Evolutionary conservation across 2,113 vertebrate genomes (phyloP).

Genomic region (Hydropotes inermis): DNA sequence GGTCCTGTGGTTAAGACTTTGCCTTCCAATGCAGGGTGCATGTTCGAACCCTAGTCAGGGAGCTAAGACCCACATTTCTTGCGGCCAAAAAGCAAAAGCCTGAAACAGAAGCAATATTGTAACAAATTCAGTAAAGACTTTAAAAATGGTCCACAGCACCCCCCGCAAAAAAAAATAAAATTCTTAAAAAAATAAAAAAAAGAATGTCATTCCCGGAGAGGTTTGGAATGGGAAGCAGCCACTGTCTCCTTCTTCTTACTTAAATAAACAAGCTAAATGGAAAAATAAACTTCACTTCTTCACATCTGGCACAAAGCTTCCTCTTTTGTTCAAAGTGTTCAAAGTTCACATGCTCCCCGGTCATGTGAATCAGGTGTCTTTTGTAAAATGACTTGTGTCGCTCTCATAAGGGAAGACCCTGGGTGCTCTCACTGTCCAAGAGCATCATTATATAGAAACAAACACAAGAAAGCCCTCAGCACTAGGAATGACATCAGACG

Average conservation of each 20-base stretch:
- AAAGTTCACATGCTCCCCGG: background rate
- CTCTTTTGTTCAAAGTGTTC: slow-evolving; percentile 1
- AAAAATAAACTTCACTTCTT: slow-evolving; percentile 71
- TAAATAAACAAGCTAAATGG: slow-evolving; percentile 51
- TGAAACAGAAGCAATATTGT: background rate
- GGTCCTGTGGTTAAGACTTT: background rate
- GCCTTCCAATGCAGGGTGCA: background rate
- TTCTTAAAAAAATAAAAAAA: background rate
- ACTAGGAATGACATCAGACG: background rate
- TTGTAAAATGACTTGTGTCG: background rate
- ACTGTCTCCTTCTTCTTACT: slow-evolving; percentile 66
- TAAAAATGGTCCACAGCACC: background rate
- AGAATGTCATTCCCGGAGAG: slow-evolving; percentile 77
- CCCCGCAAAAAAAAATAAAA: background rate
- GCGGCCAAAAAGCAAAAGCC: background rate
- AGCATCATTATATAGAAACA: background rate
- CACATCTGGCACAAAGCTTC: slow-evolving; percentile 39
- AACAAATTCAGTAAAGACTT: background rate
- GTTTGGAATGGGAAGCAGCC: slow-evolving; percentile 61
- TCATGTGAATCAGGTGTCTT: background rate
- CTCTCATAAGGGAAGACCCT: background rate
- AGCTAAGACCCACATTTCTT: background rate
- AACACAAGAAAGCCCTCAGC: background rate
- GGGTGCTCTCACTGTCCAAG: background rate
- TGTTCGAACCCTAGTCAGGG: background rate